A percentile compares a stretch with the other conserved stretches of the same genome.
These are phyloP conservation scores for Todiramphus saurophagus DNA, from an alignment of 2,113 vertebrate genomes.

Conservation along the genomic window DNA sequence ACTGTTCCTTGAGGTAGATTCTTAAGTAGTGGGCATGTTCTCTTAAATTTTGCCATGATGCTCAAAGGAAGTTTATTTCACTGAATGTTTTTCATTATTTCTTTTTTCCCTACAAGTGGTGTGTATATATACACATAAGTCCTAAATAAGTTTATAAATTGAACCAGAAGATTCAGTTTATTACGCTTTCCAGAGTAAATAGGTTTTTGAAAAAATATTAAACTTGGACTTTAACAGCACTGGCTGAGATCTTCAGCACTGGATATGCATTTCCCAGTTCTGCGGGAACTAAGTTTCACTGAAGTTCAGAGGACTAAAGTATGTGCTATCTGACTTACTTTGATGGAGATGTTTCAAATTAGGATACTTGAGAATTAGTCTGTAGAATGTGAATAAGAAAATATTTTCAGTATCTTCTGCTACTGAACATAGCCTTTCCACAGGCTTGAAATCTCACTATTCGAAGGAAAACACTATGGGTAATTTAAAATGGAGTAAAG, in stretches of 20 bases:
- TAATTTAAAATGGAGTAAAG: slow-evolving; percentile 22
- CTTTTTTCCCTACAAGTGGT: neutral
- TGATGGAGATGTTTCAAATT: neutral
- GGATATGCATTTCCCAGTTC: neutral
- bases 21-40: neutral
- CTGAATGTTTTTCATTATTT: neutral
- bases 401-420: neutral
- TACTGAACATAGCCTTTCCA: neutral
- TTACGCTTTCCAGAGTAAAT: neutral
- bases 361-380: neutral
- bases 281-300: neutral
- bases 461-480: neutral
- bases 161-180: neutral
- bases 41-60: neutral
- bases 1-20: neutral
- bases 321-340: neutral
- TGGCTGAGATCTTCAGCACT: neutral
- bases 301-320: neutral
- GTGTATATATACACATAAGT: neutral
- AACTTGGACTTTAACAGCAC: neutral
- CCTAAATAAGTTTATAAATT: slow-evolving; percentile 12
- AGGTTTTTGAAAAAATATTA: neutral
- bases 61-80: neutral
- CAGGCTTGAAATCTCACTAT: neutral
- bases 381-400: neutral